Base-by-base conservation (phyloP, 2,888 invertebrate genomes). In the Plebejus melissa region DNA sequence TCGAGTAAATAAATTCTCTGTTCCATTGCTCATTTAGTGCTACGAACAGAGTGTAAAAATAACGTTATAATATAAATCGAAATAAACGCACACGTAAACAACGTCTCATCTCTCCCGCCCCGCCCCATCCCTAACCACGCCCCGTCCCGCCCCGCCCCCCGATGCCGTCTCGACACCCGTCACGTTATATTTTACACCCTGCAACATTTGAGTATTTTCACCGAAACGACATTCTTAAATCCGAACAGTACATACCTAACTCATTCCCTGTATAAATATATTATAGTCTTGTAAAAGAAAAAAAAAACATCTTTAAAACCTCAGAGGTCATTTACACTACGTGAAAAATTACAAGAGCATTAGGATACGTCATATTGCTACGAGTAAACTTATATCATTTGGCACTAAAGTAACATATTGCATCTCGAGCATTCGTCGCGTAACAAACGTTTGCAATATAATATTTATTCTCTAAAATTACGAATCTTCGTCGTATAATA, bases 351-450 rank as follows among this genome's bases (percentile, higher is more conserved):
- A 91, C 90, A 91, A 91, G 91, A 90, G 90, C 90, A 88, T 92
- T 91, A 92, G 90, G 90, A 89, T 91, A 91, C 88, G 85, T 88
- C 89, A 91, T 92, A 93, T 91, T 88, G 93, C 93, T 93, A 93
- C 91, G 86, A 93, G 93, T 92, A 91, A 93, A 93, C 90, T 93
- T 93, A 93, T 93, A 93, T 93, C 92, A 93, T 93, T 93, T 93
- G 93, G 93, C 93, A 93, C 93, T 93, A 93, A 93, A 92, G 89
- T 92, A 93, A 93, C 91, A 91, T 93, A 93, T 93, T 92, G 92
- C 93, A 91, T 91, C 88, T 90, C 91, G 91, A 90, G 88, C 90
- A 88, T 91, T 87, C 88, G 86, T 88, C 90, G 87, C 89, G 87
- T 88, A 85, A 88, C 86, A 82, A 86, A 88, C 86, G 85, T 86